Percentiles rank a stretch among this genome's conserved stretches.
These are phyloP conservation scores for Drosophila nigromelanica DNA, from an alignment of 1,140 invertebrate genomes.

Conservation along the genomic window DNA sequence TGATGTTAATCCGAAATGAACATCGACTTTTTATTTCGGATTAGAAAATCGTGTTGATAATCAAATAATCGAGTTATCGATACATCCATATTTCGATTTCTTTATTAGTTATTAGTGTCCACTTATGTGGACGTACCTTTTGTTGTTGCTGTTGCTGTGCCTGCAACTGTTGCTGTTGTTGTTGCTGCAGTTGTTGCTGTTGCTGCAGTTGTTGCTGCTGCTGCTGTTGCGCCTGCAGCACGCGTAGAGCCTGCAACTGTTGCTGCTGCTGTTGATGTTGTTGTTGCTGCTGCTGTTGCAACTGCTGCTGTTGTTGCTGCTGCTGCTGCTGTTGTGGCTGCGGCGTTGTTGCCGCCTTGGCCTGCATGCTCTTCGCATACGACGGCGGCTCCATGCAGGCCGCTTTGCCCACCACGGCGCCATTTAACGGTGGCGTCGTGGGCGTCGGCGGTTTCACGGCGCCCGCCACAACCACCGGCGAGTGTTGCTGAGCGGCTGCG, in stretches of 20 bases:
- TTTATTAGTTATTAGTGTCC: too few relatives aligned
- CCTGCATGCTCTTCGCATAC: constrained; percentile 96
- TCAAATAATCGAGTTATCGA: too few relatives aligned
- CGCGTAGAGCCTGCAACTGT: constrained; percentile 33
- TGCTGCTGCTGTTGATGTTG: constrained; percentile 62
- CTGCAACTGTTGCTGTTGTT: constrained; percentile 1
- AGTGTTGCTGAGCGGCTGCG: constrained; percentile 82
- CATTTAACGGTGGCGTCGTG: constrained; percentile 85
- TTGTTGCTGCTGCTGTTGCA: constrained; percentile 80
- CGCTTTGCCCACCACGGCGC: constrained; percentile 79
- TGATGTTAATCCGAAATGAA: too few relatives aligned
- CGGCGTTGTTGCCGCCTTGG: constrained; percentile 87
- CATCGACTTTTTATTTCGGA: too few relatives aligned
- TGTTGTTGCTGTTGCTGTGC: not conserved
- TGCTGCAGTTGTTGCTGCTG: constrained; percentile 37
- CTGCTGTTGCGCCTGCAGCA: constrained; percentile 35
- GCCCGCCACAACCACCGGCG: constrained; percentile 54
- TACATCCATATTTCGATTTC: too few relatives aligned
- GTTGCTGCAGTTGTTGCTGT: constrained; percentile 38
- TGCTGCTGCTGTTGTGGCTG: constrained; percentile 78
- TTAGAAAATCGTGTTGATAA: too few relatives aligned
- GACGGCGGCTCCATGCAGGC: constrained; percentile 95
- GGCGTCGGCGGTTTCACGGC: constrained; percentile 84
- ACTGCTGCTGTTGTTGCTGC: constrained; percentile 75
- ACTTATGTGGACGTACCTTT: not conserved